Evolutionary conservation across 2,113 vertebrate species (phyloP).

Genomic region (Empidonax alnorum): DNA sequence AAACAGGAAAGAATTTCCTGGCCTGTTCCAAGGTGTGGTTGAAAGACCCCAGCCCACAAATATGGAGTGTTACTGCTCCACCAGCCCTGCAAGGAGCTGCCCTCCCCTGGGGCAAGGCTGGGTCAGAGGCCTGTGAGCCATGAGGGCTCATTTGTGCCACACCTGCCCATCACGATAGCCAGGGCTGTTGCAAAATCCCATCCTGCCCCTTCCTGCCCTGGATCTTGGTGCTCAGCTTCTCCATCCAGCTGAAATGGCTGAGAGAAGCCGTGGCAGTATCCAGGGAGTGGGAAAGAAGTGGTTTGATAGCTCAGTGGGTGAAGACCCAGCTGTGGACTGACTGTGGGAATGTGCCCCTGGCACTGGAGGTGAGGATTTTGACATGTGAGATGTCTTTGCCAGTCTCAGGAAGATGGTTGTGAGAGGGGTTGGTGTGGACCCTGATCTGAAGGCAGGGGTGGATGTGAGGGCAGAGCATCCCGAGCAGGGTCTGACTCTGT

Average conservation of each 20-base stretch:
- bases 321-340: background rate
- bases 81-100: background rate
- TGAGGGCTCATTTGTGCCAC: background rate
- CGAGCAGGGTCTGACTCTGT: background rate
- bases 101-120: background rate
- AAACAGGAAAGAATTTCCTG: background rate
- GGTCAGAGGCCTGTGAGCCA: background rate
- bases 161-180: background rate
- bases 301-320: background rate
- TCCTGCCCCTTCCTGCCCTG: background rate
- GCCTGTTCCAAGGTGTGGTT: background rate
- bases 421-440: background rate
- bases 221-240: background rate
- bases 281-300: background rate
- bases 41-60: background rate
- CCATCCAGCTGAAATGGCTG: background rate
- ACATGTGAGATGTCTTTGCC: background rate
- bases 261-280: background rate
- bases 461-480: background rate
- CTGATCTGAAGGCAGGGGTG: background rate
- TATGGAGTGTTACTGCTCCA: background rate
- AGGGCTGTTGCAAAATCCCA: background rate
- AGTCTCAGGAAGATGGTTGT: background rate
- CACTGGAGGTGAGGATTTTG: background rate
- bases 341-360: background rate